phyloP scores from a whole-genome alignment of 1,140 invertebrate species.

The Sarcophaga bullata region DNA sequence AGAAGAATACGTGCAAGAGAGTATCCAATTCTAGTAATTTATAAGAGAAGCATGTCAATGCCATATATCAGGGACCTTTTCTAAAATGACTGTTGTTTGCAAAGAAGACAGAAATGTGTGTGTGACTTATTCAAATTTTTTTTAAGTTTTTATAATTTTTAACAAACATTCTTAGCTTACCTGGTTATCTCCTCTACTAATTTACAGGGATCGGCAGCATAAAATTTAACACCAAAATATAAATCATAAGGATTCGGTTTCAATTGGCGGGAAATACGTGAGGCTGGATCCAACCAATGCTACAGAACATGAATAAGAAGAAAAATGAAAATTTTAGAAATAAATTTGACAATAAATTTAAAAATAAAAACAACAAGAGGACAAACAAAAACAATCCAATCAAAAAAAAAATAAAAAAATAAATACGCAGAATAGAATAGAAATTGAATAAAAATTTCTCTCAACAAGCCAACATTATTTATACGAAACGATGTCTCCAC shows the following conservation, averaged over 20 bases:
- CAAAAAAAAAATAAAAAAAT: constrained; percentile 17
- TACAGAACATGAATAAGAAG: constrained; percentile 65
- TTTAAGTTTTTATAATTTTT: too few species aligned
- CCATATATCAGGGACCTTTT: too few species aligned
- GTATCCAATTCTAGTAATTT: too few species aligned
- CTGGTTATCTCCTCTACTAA: constrained; percentile 94
- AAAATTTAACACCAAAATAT: constrained; percentile 98
- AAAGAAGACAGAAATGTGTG: too few species aligned
- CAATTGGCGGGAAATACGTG: constrained; percentile 84
- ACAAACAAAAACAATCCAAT: not conserved
- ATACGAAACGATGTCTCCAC: not conserved
- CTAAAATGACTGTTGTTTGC: too few species aligned
- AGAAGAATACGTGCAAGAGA: too few species aligned
- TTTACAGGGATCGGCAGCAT: constrained; percentile 96
- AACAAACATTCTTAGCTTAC: too few species aligned
- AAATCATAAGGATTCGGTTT: constrained; percentile 87
- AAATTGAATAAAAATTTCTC: constrained; percentile 34
- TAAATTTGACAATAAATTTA: not conserved
- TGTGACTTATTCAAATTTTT: too few species aligned
- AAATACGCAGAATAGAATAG: constrained; percentile 26
- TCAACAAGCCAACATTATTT: not conserved
- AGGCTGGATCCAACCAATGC: constrained; percentile 91
- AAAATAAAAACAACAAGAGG: not conserved
- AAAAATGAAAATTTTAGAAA: constrained; percentile 27
- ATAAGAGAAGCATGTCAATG: too few species aligned